Conservation (phyloP, 2,113 vertebrate species). For the Dasyprocta punctata region DNA sequence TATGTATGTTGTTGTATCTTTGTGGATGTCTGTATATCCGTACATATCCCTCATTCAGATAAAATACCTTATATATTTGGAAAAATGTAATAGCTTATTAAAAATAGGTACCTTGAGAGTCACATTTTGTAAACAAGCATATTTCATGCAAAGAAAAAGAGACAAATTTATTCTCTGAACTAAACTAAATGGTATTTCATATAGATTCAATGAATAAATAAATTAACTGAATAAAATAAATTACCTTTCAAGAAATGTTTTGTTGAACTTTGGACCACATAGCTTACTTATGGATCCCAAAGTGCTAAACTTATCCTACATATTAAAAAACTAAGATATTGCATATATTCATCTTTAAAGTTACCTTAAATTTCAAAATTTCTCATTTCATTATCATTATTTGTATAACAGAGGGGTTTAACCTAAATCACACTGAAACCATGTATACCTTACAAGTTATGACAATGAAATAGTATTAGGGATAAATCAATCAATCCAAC, state of each 20-base stretch:
- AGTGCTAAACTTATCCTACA: background rate
- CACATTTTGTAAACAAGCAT: background rate
- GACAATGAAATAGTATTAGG: background rate
- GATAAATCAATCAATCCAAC: background rate
- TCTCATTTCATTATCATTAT: background rate
- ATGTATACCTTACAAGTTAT: background rate
- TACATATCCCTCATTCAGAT: background rate
- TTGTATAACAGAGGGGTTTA: background rate
- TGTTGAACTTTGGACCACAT: background rate
- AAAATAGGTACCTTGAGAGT: background rate
- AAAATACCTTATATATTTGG: background rate
- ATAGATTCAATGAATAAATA: background rate
- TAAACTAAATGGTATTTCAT: background rate
- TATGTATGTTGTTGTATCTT: background rate
- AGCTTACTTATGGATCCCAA: background rate
- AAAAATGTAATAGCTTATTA: background rate
- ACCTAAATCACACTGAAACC: background rate
- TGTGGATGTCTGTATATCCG: background rate
- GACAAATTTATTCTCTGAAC: background rate
- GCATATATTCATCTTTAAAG: background rate
- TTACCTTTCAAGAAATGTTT: background rate
- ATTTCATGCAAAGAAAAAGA: background rate
- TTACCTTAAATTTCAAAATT: background rate
- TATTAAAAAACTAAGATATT: background rate
- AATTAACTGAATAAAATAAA: background rate